Conservation (phyloP, 2,113 vertebrate genomes). For the Ranitomeya variabilis region DNA sequence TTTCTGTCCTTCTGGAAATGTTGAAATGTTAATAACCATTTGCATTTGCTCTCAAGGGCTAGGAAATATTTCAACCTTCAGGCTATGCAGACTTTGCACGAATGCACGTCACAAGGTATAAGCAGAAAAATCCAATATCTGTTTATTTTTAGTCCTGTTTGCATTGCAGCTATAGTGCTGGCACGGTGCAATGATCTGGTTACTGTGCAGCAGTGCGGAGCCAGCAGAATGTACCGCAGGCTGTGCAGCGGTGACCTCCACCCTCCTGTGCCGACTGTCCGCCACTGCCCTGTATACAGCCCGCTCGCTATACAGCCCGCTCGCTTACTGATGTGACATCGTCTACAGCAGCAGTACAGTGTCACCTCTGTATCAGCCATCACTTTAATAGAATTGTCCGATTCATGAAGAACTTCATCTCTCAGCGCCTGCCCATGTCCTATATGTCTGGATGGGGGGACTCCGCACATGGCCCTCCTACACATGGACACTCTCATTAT, state of each 20-base stretch:
- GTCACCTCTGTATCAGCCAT: neutral
- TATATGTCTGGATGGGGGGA: neutral
- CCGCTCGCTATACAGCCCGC: too few species aligned
- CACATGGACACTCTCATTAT: neutral
- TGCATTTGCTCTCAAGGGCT: constrained; percentile 5
- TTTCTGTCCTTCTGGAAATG: neutral
- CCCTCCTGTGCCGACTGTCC: too few species aligned
- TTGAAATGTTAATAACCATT: neutral
- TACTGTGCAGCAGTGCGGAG: constrained; percentile 15
- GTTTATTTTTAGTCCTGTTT: constrained; percentile 46
- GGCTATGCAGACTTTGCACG: constrained; percentile 11
- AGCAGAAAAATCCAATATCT: constrained; percentile 37
- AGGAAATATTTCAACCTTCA: constrained; percentile 24
- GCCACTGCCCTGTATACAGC: neutral
- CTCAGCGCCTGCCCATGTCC: constrained; percentile 10
- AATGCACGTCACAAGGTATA: constrained; percentile 1
- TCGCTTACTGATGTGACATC: too few species aligned
- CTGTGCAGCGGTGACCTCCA: neutral
- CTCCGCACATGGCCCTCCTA: neutral
- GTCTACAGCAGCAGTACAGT: neutral
- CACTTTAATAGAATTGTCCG: neutral
- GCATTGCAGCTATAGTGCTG: constrained; percentile 41
- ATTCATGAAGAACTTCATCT: neutral
- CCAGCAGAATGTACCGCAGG: constrained; percentile 11
- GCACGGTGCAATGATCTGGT: constrained; percentile 27